Percentiles rank a stretch among this genome's conserved stretches.
phyloP scores from a whole-genome alignment of 2,888 invertebrate genomes.

The Odontocerum albicorne region DNA sequence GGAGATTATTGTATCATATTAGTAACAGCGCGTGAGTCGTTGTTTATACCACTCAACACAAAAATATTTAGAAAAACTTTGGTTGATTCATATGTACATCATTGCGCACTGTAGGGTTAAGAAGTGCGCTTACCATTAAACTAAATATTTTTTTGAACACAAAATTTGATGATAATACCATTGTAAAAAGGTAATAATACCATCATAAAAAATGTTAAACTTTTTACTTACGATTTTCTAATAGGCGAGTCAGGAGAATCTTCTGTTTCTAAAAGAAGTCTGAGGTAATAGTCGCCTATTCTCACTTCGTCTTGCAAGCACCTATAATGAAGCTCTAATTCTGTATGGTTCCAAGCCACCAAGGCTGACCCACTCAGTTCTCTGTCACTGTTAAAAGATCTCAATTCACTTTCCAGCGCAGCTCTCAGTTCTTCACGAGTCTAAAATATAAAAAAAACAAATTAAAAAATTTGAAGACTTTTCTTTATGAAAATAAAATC shows the following conservation, averaged over 20 bases:
- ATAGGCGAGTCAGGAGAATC: conserved; percentile 84
- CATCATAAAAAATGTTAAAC: no score
- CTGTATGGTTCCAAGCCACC: conserved; percentile 97
- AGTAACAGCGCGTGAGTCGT: no score
- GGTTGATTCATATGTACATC: no score
- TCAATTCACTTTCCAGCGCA: conserved; percentile 89
- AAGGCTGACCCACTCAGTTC: conserved; percentile 80
- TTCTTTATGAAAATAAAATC: conserved; percentile 3
- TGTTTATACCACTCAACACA: no score
- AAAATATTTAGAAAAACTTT: no score
- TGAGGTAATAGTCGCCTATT: conserved; percentile 97
- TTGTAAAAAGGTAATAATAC: no score
- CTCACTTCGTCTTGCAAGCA: conserved; percentile 95
- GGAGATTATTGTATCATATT: no score
- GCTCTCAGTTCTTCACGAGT: conserved; percentile 94
- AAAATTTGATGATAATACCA: no score
- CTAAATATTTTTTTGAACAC: no score
- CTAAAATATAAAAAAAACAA: conserved; percentile 47
- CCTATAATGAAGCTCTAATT: conserved; percentile 93
- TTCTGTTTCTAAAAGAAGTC: conserved; percentile 90
- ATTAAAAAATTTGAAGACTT: neutral
- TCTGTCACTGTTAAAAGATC: conserved; percentile 86
- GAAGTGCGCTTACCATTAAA: no score
- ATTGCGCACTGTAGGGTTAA: no score
- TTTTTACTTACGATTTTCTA: conserved; percentile 80